A percentile compares a stretch with the other conserved stretches of the same genome.
Conservation (phyloP, 2,113 vertebrate genomes). For the Sinosuthora webbiana region DNA sequence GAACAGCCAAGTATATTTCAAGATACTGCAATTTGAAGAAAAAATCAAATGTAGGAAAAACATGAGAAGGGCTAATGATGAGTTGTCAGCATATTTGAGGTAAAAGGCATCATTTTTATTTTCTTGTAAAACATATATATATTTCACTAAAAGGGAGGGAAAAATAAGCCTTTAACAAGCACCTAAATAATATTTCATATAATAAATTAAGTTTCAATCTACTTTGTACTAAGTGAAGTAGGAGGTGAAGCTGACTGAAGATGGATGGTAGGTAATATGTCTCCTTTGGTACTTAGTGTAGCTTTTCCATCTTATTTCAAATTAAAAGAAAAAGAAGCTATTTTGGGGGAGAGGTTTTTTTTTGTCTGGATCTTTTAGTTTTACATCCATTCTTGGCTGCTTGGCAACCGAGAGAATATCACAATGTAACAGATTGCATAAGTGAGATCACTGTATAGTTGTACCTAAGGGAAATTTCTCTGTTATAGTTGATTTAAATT, state of each 20-base stretch:
- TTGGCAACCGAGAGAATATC: not conserved
- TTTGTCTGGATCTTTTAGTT: not conserved
- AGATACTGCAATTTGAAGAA: not conserved
- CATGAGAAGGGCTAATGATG: not conserved
- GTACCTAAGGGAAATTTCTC: not conserved
- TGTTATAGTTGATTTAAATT: not conserved
- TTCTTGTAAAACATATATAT: not conserved
- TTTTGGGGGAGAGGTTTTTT: not conserved
- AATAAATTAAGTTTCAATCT: not conserved
- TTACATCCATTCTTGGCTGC: not conserved
- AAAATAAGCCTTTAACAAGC: not conserved
- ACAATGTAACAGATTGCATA: not conserved
- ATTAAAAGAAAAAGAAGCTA: not conserved
- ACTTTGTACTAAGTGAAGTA: not conserved
- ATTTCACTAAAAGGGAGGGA: not conserved
- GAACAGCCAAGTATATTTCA: not conserved
- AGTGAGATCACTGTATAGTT: not conserved
- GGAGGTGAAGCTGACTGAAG: not conserved
- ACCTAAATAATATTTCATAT: not conserved
- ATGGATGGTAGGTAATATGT: too few relatives aligned
- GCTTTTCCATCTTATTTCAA: not conserved
- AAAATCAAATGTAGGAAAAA: not conserved
- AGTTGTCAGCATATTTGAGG: not conserved
- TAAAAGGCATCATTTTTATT: not conserved
- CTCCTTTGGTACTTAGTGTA: not conserved